Conservation (phyloP, 2,113 vertebrate species). For the Sinocyclocheilus anophthalmus region DNA sequence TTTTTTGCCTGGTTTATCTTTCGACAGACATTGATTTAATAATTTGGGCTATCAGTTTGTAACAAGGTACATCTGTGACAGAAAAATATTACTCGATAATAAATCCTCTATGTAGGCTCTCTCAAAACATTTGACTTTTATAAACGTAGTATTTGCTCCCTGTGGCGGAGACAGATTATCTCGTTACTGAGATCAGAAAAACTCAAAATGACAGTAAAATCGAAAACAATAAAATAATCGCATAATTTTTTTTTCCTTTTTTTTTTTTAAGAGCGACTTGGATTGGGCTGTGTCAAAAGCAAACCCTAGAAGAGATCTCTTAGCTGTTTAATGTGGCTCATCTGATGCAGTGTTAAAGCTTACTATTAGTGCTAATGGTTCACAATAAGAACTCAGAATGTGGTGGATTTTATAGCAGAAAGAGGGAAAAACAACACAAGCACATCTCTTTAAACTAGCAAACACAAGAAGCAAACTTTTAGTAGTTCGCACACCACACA, state of each 20-base stretch:
- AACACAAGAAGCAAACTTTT: background rate
- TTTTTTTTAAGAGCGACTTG: background rate
- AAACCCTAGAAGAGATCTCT: background rate
- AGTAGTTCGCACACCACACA: background rate
- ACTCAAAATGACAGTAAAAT: background rate
- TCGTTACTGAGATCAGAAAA: background rate
- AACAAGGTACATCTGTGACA: background rate
- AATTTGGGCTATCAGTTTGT: background rate
- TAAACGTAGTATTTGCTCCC: background rate
- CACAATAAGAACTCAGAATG: constrained; percentile 27
- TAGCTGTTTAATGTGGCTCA: constrained; percentile 4
- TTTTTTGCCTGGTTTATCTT: background rate
- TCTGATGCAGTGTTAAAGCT: constrained; percentile 31
- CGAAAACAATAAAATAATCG: constrained; percentile 26
- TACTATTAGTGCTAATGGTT: constrained; percentile 36
- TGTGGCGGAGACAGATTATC: background rate
- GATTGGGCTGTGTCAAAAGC: background rate
- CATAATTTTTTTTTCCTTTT: background rate
- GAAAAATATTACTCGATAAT: background rate
- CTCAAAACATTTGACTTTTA: background rate
- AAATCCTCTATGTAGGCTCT: background rate
- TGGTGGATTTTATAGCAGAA: background rate
- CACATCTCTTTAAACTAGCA: background rate
- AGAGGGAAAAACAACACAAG: constrained; percentile 15
- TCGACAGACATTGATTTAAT: background rate